These are phyloP conservation scores for Syrrhaptes paradoxus DNA, from an alignment of 2,113 vertebrate genomes.

Conservation along the genomic window DNA sequence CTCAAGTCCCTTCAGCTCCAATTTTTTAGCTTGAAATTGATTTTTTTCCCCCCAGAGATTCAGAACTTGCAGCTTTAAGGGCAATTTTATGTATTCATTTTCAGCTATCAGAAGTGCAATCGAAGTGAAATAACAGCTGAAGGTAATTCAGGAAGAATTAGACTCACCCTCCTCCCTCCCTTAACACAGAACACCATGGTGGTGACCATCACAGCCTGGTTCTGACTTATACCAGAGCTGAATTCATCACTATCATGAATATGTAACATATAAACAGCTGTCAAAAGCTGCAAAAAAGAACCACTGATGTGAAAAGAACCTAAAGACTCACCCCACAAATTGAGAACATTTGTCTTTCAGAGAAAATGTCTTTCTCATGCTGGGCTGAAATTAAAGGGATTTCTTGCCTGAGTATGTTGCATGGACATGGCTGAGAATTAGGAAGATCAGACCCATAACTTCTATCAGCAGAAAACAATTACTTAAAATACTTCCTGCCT, in stretches of 20 bases:
- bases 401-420: not conserved
- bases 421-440: not conserved
- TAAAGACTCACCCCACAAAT: not conserved
- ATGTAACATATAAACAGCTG: not conserved
- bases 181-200: not conserved
- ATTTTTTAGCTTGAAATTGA: not conserved
- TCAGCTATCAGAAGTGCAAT: not conserved
- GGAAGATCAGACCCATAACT: not conserved
- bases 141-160: not conserved
- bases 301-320: not conserved
- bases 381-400: not conserved
- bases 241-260: not conserved
- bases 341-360: not conserved
- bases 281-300: not conserved
- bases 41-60: not conserved
- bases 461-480: not conserved
- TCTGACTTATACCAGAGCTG: not conserved
- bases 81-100: not conserved
- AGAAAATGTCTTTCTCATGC: not conserved
- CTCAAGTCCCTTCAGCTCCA: not conserved
- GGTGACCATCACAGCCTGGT: not conserved
- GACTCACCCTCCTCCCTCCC: not conserved
- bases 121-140: not conserved
- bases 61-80: not conserved
- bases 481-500: not conserved